Base-by-base conservation (phyloP, 2,888 invertebrate species). In the Torymus tubicola region DNA sequence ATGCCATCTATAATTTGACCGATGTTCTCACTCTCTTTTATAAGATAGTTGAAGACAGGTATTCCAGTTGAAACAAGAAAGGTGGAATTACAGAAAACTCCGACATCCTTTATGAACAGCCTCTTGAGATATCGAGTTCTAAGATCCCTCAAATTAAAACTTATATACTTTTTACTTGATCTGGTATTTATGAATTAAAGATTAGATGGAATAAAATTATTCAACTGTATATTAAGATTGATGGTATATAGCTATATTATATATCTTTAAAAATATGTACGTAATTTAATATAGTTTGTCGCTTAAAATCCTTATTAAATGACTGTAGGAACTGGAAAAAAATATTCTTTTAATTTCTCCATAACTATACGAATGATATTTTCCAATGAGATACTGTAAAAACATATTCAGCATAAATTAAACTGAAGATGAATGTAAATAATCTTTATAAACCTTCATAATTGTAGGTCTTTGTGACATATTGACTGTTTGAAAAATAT, bases 91-190 rank as follows among this genome's bases (percentile, higher is more conserved):
- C 60, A 70, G 50, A 70, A 70, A 60, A 60, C 18, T 70, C 60
- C 10, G 50, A 18, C 50, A 14, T 60, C 18, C 50, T 70, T 70
- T 70, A 71, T 61, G n/a, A 52, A 68, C 21, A 24, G 11, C 50
- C 57, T n/a, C 57, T 69, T 57, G 53, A 69, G 31, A 55, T 69
- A 69, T 57, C 57, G 69, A 31, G 69, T 69, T 57, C 52, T 31
- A 55, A 69, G n/a, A 55, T 31, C 57, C 31, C 21, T 69, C 69
- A 57, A 55, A 57, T 31, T 55, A 57, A 57, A 55, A 4, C 21
- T 57, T 31, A 57, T 31, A 57, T 31, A 69, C 53, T 55, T 55
- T 52, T 0, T 52, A 21, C 68, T 68, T 68, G 53, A 53, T 68
- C 24, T 53, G 68, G 55, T 55, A 68, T 68, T n/a, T 55, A 24